Conservation (phyloP, 2,113 vertebrate species). For the Pogona vitticeps region DNA sequence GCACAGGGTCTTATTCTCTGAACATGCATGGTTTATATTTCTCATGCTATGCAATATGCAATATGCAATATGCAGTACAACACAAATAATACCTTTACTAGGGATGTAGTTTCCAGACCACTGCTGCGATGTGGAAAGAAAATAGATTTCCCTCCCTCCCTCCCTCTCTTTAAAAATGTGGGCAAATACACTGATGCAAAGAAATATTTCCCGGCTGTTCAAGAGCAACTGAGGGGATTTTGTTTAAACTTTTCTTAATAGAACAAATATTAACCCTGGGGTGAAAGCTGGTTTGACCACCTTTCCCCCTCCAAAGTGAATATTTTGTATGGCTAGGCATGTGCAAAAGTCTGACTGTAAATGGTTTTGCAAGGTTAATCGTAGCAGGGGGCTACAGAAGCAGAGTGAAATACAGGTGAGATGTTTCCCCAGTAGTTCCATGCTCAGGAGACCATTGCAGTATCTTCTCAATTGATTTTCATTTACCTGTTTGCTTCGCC, state of each 20-base stretch:
- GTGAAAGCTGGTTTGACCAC: background rate
- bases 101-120: background rate
- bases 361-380: constrained; percentile 35
- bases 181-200: background rate
- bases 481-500: constrained; percentile 1
- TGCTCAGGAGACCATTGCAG: background rate
- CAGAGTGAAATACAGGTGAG: constrained; percentile 23
- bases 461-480: background rate
- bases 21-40: constrained; percentile 45
- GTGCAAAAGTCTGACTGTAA: constrained; percentile 11
- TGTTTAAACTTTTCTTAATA: constrained; percentile 38
- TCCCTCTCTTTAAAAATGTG: constrained; percentile 6
- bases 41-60: constrained; percentile 47
- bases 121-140: constrained; percentile 19
- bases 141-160: background rate
- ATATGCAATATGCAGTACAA: no score
- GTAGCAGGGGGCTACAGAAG: constrained; percentile 19
- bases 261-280: constrained; percentile 13
- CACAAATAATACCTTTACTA: constrained; percentile 42
- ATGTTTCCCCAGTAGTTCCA: constrained; percentile 1
- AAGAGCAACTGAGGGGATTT: constrained; percentile 32
- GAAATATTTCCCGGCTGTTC: constrained; percentile 21
- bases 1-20: constrained; percentile 46
- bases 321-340: background rate
- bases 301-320: background rate